Evolutionary conservation across 2,113 vertebrate species (phyloP).

Genomic region (Picathartes gymnocephalus): DNA sequence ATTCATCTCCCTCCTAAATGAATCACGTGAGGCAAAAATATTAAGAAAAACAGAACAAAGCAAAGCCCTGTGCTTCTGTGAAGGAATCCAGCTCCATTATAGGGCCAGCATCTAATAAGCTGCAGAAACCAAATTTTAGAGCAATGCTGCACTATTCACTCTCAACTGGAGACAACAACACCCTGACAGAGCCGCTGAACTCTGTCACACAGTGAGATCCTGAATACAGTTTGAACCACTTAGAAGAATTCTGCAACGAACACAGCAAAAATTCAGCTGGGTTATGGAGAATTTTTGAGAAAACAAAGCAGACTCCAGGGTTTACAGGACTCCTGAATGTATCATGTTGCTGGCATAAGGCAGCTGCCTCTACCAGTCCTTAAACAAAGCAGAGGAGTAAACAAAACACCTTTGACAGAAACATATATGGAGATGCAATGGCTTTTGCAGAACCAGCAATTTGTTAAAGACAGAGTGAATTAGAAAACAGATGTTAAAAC

Average conservation of each 20-base stretch:
- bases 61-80: conserved; percentile 59
- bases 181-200: conserved; percentile 24
- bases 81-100: conserved; percentile 55
- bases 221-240: conserved; percentile 1
- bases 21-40: conserved; percentile 45
- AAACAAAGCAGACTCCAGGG: conserved; percentile 6
- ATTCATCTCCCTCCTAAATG: conserved; percentile 66
- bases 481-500: conserved; percentile 44
- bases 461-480: conserved; percentile 29
- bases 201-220: conserved; percentile 51
- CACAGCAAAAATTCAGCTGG: conserved; percentile 19
- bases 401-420: conserved; percentile 9
- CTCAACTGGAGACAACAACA: background rate
- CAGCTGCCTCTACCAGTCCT: conserved; percentile 48
- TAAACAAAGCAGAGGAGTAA: conserved; percentile 19
- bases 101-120: conserved; percentile 19
- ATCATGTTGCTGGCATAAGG: background rate
- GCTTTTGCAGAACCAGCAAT: conserved; percentile 57
- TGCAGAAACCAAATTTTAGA: conserved; percentile 19
- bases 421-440: background rate
- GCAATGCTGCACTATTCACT: conserved; percentile 14
- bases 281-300: conserved; percentile 2
- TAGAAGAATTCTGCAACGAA: conserved; percentile 31
- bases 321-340: conserved; percentile 13
- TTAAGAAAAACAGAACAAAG: conserved; percentile 32